These are phyloP conservation scores for Callocephalon fimbriatum DNA, from an alignment of 2,113 vertebrate genomes.

Conservation along the genomic window DNA sequence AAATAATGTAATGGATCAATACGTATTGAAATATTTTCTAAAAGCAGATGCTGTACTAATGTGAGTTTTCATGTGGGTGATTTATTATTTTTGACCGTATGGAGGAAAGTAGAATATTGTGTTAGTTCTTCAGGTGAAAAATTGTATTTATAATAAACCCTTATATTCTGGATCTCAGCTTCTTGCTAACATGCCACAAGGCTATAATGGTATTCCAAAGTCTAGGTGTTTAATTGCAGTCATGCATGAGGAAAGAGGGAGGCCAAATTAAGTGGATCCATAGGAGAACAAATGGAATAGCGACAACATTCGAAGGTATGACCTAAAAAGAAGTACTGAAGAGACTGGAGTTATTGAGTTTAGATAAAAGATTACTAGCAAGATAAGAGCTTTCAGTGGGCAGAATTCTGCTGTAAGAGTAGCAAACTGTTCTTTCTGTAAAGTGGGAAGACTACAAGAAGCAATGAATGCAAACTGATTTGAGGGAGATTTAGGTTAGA, in stretches of 20 bases:
- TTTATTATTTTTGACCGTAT: background rate
- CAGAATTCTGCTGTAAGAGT: background rate
- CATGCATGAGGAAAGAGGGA: background rate
- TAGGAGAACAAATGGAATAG: background rate
- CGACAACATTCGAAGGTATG: background rate
- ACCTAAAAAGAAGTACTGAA: background rate
- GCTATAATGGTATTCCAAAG: background rate
- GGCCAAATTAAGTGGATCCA: background rate
- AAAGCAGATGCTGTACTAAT: background rate
- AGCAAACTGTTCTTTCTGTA: background rate
- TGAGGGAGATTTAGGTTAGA: background rate
- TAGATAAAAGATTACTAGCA: background rate
- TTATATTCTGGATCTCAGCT: background rate
- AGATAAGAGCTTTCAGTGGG: background rate
- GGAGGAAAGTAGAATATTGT: background rate
- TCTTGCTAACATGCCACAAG: background rate
- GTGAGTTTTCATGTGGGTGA: background rate
- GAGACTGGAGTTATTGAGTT: background rate
- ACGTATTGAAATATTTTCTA: slow-evolving; percentile 4
- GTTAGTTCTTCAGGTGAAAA: background rate
- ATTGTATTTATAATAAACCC: background rate
- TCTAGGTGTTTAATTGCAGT: background rate
- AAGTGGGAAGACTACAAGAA: background rate
- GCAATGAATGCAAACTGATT: background rate
- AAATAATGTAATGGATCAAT: slow-evolving; percentile 7